phyloP scores from a whole-genome alignment of 2,797 vertebrate species.

The Sardinella longiceps region DNA sequence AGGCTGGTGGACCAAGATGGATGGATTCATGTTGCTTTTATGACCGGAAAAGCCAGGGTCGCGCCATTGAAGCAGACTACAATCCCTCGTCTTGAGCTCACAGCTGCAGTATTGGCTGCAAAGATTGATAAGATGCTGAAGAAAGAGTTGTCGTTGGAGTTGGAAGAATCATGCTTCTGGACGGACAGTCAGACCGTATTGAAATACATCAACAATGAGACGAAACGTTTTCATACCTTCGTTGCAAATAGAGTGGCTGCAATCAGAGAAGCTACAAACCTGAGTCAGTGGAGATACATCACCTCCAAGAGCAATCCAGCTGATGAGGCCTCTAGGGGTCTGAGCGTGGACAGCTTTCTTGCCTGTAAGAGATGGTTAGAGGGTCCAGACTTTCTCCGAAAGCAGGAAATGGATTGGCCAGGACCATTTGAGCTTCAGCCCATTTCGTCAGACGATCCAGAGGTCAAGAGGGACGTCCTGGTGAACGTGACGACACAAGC shows the following conservation, averaged over 20 bases:
- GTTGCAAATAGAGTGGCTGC: constrained; percentile 35
- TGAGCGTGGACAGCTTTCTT: neutral
- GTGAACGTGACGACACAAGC: neutral
- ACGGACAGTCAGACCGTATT: constrained; percentile 38
- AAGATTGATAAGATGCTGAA: constrained; percentile 23
- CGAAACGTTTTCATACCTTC: constrained; percentile 24
- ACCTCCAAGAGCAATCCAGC: constrained; percentile 35
- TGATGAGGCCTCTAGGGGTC: constrained; percentile 35
- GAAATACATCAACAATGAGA: constrained; percentile 39
- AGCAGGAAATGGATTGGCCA: constrained; percentile 5
- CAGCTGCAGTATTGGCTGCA: constrained; percentile 25
- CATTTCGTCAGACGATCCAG: neutral
- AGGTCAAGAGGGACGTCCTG: neutral
- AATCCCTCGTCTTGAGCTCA: constrained; percentile 26
- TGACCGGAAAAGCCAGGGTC: constrained; percentile 36
- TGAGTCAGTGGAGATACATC: constrained; percentile 38
- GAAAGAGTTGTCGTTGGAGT: neutral
- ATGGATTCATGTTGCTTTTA: neutral
- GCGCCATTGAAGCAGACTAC: constrained; percentile 33
- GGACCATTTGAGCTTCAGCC: too few relatives aligned
- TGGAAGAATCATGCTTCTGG: constrained; percentile 32
- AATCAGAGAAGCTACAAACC: constrained; percentile 23
- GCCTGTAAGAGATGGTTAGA: constrained; percentile 10
- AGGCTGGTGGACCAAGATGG: neutral
- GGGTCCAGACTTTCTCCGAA: constrained; percentile 26